Base-by-base conservation (phyloP, 1,140 invertebrate species). In the Penaeus japonicus region DNA sequence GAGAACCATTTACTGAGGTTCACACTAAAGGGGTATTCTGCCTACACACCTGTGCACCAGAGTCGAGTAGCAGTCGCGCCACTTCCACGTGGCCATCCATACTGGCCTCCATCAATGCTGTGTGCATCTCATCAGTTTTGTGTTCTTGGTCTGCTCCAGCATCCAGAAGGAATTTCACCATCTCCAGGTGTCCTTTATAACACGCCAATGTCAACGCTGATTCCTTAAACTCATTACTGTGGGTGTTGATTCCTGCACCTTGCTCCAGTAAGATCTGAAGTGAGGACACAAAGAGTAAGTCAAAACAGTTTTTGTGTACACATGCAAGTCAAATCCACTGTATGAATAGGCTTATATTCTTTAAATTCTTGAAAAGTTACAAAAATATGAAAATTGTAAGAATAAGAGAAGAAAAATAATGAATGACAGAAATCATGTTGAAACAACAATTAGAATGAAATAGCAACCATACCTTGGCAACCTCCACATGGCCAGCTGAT, bases 21-120 rank as follows among this genome's bases (percentile, higher is more conserved):
- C 39, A 47, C 39, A 47, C 39, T 10, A 47, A 47, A 39, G 12
- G 0, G 12, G 2, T 10, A 2, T 47, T 47, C 5, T 2, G 5
- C 2, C 39, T 10, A 47, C 12, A 47, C 12, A 97, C 96, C 94
- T 99, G 98, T 59, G 99, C 98, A 85, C 98, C 98, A n/a, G 97
- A 98, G 93, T 99, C 97, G 20, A 99, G 93, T 53, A 99, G 93
- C 81, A 99, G 94, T 54, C 97, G 93, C 2, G 98, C 98, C 35
- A 99, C 98, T 93, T 99, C 98, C 0, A 99, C 96, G 93, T 99
- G 98, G 3, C 99, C 99, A 94, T 99, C 99, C 98, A 99, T 99
- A 53, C 98, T 99, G 32, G 99, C 98, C 93, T 99, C 99, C 98
- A 99, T 99, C 3, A 99, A 93, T 35, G 99, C 98, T 1, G 98